Percentiles rank a stretch among this genome's conserved stretches.
These are phyloP conservation scores for Paragorgia papillata DNA, from an alignment of 92 coral and sea anemone genomes.

Conservation along the genomic window DNA sequence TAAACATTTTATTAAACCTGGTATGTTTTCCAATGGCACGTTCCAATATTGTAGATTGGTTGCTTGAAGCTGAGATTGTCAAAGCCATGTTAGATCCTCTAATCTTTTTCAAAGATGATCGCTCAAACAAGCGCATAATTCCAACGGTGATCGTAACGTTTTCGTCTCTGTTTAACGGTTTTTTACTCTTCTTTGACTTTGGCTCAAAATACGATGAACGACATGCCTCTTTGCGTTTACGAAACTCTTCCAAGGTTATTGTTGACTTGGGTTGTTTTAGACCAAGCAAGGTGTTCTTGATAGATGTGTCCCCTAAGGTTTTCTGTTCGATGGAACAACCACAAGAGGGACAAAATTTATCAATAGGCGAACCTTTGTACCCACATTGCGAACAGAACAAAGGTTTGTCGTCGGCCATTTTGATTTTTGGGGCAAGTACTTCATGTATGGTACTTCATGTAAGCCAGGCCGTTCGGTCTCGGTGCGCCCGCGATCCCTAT, in stretches of 20 bases:
- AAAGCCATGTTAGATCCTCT: conserved; percentile 28
- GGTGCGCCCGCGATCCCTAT: too few relatives aligned
- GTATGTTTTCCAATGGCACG: conserved; percentile 19
- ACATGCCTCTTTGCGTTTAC: conserved; percentile 15
- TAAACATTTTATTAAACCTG: conserved; percentile 6
- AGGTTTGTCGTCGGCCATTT: too few relatives aligned
- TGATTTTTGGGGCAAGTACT: too few relatives aligned
- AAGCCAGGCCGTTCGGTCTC: too few relatives aligned
- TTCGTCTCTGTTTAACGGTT: background rate
- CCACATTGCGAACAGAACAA: too few relatives aligned
- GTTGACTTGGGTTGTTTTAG: conserved; percentile 4
- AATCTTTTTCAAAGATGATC: conserved; percentile 4
- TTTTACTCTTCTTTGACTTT: background rate
- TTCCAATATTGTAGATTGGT: background rate
- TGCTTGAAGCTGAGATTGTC: conserved; percentile 4
- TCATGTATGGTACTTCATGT: too few relatives aligned
- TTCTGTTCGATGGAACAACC: too few relatives aligned
- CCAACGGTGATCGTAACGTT: conserved; percentile 8
- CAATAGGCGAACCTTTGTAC: too few relatives aligned
- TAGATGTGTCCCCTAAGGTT: too few relatives aligned
- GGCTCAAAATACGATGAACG: conserved; percentile 8
- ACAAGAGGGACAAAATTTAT: too few relatives aligned
- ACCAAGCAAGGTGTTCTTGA: too few relatives aligned
- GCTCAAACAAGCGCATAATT: conserved; percentile 1
- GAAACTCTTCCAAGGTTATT: conserved; percentile 12